Base-by-base conservation (phyloP, 2,113 vertebrate genomes). In the Vanacampus margaritifer region DNA sequence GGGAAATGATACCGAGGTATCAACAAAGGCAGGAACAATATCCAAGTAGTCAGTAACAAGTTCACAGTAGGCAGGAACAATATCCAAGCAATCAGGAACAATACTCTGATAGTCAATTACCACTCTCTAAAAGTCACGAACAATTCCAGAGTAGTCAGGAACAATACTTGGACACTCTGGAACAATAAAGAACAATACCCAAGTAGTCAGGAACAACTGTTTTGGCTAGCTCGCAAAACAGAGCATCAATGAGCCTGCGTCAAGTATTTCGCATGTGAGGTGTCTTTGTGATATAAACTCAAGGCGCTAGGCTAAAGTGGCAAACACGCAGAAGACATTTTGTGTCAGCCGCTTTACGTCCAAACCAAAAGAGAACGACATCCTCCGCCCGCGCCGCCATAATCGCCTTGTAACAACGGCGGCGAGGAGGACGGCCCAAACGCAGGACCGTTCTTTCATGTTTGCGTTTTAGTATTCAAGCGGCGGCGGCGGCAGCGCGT, bases 381-480 rank as follows among this genome's bases (percentile, higher is more conserved):
- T 74, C 57, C 74, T 35, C 75, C 71, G 71, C 32, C 64, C 67
- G 68, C 75, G 83, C n/a, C 14, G 21, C 39, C 58, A 16, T 60
- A 36, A 68, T 88, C 76, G 78, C 75, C 74, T 81, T 41, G 48
- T 37, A 65, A 81, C 79, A 78, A 84, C 73, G 73, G 79, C 67
- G 36, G 56, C 41, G 51, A 61, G 67, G 73, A 79, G 73, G 77
- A 76, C 76, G 68, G 79, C 75, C 26, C 14, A 78, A 74, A 83
- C 69, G 54, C 71, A 71, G 70, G 84, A 61, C 82, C 59, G 37
- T 65, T 79, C 86, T 86, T 88, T 89, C 79, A 87, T 84, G 77
- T 86, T 65, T 65, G 68, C 0, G 35, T 75, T 81, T 89, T 87
- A 82, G 87, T 89, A 88, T 90, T 88, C 89, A 85, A 74, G 75